These are phyloP conservation scores for Cenopis cana DNA, from an alignment of 2,888 invertebrate genomes.

Conservation along the genomic window DNA sequence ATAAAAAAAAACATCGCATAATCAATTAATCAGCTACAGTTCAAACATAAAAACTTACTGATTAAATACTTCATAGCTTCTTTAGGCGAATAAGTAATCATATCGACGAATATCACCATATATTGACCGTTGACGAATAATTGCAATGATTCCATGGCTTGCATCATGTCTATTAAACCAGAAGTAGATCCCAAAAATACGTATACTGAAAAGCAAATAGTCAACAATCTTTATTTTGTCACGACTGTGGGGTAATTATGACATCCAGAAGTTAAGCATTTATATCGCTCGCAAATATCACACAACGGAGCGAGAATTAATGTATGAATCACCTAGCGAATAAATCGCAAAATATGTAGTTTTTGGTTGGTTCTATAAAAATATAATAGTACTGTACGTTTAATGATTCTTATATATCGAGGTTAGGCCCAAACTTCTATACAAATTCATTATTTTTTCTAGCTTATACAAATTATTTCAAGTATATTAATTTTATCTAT, in stretches of 20 bases:
- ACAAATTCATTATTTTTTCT: background rate
- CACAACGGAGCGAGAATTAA: conserved; percentile 14
- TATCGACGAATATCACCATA: conserved; percentile 97
- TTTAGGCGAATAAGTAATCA: conserved; percentile 91
- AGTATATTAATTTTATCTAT: no score
- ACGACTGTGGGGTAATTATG: conserved; percentile 1
- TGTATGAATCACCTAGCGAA: conserved; percentile 12
- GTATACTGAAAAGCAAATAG: conserved; percentile 89
- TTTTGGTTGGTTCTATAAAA: background rate
- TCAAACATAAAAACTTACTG: conserved; percentile 84
- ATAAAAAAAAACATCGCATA: conserved; percentile 1
- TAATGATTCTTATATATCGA: background rate
- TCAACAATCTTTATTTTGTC: background rate
- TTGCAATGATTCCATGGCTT: conserved; percentile 94
- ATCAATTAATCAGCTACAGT: background rate
- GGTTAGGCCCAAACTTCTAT: background rate
- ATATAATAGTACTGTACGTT: conserved; percentile 1
- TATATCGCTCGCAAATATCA: conserved; percentile 12
- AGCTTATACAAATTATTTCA: no score
- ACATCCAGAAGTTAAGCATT: conserved; percentile 17
- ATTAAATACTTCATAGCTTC: conserved; percentile 93
- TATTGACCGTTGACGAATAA: conserved; percentile 96
- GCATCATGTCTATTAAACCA: conserved; percentile 95
- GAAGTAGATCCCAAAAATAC: conserved; percentile 95
- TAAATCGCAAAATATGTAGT: background rate